phyloP scores from a whole-genome alignment of 2,113 vertebrate species.

The Pseudonaja textilis region DNA sequence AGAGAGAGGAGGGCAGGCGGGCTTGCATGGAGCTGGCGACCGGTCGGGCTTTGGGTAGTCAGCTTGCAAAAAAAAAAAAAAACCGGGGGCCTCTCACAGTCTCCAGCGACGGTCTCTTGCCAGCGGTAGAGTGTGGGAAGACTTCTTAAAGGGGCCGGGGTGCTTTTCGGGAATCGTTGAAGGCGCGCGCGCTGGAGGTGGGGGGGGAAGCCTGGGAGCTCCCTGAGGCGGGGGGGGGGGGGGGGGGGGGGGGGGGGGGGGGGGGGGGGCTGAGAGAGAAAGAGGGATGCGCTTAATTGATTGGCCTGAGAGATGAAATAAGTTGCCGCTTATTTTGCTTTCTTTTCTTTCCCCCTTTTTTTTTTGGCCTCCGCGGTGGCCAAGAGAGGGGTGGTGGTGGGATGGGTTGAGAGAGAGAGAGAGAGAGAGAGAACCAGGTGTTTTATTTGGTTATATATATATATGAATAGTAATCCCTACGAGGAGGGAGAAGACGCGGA shows the following conservation, averaged over 20 bases:
- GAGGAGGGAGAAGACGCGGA: background rate
- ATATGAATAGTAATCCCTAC: background rate
- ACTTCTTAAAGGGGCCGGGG: conserved; percentile 51
- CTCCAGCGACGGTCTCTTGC: background rate
- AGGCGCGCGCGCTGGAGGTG: background rate
- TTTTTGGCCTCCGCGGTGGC: background rate
- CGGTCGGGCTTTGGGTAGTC: background rate
- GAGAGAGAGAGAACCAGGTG: background rate
- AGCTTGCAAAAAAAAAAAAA: background rate
- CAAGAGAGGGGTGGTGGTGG: background rate
- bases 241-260: too few relatives aligned
- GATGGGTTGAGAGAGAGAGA: too few relatives aligned
- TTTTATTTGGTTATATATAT: too few relatives aligned
- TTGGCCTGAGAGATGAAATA: background rate
- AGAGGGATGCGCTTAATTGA: conserved; percentile 1
- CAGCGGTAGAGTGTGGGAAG: conserved; percentile 38
- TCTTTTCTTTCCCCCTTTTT: too few relatives aligned
- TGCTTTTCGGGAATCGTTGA: background rate
- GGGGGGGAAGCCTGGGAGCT: conserved; percentile 10
- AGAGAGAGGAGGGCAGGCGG: conserved; percentile 37
- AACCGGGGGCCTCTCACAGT: too few relatives aligned
- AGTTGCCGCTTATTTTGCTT: background rate
- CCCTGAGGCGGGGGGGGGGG: background rate
- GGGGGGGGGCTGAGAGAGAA: background rate
- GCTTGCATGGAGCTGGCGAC: background rate